These are phyloP conservation scores for Pyrrhia umbra DNA, from an alignment of 2,888 invertebrate genomes.

Conservation along the genomic window DNA sequence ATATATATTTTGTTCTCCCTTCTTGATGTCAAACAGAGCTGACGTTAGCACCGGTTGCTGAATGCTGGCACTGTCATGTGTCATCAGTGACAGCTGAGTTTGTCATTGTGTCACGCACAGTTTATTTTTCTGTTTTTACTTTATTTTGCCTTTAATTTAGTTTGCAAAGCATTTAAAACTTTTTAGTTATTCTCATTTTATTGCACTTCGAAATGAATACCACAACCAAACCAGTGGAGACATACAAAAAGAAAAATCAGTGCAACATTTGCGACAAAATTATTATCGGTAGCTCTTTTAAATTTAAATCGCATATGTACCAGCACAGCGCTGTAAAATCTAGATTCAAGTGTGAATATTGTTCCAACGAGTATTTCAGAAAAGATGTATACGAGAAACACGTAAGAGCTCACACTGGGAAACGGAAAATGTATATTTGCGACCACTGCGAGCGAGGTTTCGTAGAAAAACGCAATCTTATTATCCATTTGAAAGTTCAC, in stretches of 20 bases:
- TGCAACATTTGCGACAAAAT: slow-evolving; percentile 73
- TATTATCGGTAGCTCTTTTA: slow-evolving; percentile 67
- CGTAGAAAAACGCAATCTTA: slow-evolving; percentile 75
- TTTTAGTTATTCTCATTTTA: slow-evolving; percentile 34
- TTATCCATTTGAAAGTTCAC: slow-evolving; percentile 74
- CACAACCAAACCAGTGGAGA: slow-evolving; percentile 36
- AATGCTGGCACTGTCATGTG: background rate
- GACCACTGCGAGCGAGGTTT: slow-evolving; percentile 78
- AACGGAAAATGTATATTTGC: slow-evolving; percentile 68
- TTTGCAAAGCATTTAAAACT: slow-evolving; percentile 6
- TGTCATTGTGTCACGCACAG: background rate
- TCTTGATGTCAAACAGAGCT: slow-evolving; percentile 9
- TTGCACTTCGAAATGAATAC: slow-evolving; percentile 50
- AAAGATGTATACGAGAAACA: slow-evolving; percentile 73
- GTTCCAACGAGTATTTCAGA: slow-evolving; percentile 75
- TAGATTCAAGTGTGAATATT: slow-evolving; percentile 71
- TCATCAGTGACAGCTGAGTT: slow-evolving; percentile 3
- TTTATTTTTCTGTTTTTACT: slow-evolving; percentile 35
- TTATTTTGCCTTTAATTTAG: slow-evolving; percentile 35
- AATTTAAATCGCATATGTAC: slow-evolving; percentile 71
- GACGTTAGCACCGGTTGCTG: background rate
- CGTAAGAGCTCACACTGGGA: slow-evolving; percentile 64
- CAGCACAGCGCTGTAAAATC: slow-evolving; percentile 71
- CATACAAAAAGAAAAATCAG: slow-evolving; percentile 53
- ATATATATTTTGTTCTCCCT: background rate